Percentiles rank a stretch among this genome's conserved stretches.
phyloP scores from a whole-genome alignment of 1,140 invertebrate genomes.

The Euura saliciscinereae region DNA sequence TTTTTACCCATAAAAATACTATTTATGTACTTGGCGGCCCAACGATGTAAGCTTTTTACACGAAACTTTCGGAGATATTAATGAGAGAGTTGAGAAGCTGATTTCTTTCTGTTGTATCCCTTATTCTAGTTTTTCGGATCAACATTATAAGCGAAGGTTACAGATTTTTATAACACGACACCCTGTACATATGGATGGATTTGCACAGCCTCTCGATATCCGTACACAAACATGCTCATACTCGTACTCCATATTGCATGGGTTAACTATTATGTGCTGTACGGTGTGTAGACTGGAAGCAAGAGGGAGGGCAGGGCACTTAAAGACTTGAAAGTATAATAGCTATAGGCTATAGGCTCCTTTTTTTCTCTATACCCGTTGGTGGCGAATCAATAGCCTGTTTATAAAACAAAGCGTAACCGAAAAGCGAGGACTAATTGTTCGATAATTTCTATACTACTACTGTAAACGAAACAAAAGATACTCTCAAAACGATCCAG shows the following conservation, averaged over 20 bases:
- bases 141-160: too few relatives aligned
- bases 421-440: slow-evolving; percentile 3
- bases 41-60: too few relatives aligned
- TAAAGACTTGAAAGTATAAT: slow-evolving; percentile 6
- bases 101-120: too few relatives aligned
- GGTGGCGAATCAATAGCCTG: background rate
- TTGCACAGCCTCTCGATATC: background rate
- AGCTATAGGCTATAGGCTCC: background rate
- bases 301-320: background rate
- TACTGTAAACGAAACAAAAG: background rate
- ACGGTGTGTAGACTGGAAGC: too few relatives aligned
- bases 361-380: too few relatives aligned
- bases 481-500: background rate
- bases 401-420: slow-evolving; percentile 3
- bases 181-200: too few relatives aligned
- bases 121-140: too few relatives aligned
- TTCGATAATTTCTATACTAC: background rate
- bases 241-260: background rate
- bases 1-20: too few relatives aligned
- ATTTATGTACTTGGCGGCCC: too few relatives aligned
- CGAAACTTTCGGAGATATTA: too few relatives aligned
- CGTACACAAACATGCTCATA: background rate
- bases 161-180: too few relatives aligned
- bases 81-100: too few relatives aligned
- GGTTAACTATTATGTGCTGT: background rate